Evolutionary conservation across 2,888 invertebrate species (phyloP).

Genomic region (Hypolimnas misippus): DNA sequence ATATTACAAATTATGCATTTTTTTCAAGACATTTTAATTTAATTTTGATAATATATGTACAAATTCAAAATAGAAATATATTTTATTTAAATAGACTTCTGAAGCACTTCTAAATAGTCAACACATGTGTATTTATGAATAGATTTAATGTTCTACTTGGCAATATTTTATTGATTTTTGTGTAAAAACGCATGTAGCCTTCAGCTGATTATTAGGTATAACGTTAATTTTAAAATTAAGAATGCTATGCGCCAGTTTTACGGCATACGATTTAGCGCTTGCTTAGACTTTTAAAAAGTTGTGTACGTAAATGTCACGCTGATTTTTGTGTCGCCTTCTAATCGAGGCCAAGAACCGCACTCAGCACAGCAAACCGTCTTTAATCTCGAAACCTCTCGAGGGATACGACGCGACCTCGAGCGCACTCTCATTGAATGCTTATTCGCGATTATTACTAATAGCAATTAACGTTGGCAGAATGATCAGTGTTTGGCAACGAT

Average conservation of each 20-base stretch:
- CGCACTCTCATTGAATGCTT: slow-evolving; percentile 18
- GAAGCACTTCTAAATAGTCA: no score
- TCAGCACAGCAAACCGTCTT: not conserved
- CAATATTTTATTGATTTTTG: no score
- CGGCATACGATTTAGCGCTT: not conserved
- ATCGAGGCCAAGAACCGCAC: slow-evolving; percentile 1
- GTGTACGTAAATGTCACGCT: slow-evolving; percentile 5
- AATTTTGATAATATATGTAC: no score
- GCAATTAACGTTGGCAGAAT: slow-evolving; percentile 18
- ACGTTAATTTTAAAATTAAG: not conserved
- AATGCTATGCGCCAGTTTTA: not conserved
- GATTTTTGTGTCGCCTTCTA: slow-evolving; percentile 14
- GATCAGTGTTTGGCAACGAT: slow-evolving; percentile 15
- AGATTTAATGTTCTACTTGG: no score
- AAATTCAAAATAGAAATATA: no score
- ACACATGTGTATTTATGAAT: no score
- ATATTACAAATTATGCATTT: no score
- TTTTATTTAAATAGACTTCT: no score
- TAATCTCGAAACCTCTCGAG: slow-evolving; percentile 2
- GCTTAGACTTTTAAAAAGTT: not conserved
- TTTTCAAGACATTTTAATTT: no score
- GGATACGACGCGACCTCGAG: slow-evolving; percentile 7
- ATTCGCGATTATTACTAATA: slow-evolving; percentile 16
- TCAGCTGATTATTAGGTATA: not conserved
- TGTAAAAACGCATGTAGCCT: no score